Conservation (phyloP, 2,113 vertebrate genomes). For the Procavia capensis region DNA sequence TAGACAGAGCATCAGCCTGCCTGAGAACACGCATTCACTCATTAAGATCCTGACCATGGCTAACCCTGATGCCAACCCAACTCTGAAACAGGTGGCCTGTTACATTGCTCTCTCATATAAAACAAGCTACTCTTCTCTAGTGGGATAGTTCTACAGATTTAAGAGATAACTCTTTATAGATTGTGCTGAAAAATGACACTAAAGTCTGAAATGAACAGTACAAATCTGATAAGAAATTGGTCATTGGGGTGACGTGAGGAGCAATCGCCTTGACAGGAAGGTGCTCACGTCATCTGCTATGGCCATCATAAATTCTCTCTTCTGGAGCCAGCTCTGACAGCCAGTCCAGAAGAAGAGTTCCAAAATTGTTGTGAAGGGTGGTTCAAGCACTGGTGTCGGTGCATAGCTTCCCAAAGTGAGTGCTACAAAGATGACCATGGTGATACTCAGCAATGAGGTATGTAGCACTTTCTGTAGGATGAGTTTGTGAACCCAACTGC, state of each 20-base stretch:
- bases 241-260: background rate
- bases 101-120: background rate
- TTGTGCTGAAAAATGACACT: background rate
- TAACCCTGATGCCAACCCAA: background rate
- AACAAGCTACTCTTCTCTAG: background rate
- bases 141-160: background rate
- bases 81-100: background rate
- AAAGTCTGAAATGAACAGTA: background rate
- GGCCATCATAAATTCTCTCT: background rate
- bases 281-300: background rate
- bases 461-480: no score
- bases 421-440: no score
- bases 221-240: background rate
- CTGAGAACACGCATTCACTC: background rate
- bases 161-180: background rate
- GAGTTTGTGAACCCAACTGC: no score
- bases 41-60: background rate
- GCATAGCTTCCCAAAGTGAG: no score
- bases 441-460: no score
- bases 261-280: background rate
- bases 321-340: no score
- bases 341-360: no score
- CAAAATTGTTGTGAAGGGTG: no score
- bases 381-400: no score
- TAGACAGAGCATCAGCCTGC: no score